These are phyloP conservation scores for Copidosoma floridanum DNA, from an alignment of 1,140 invertebrate species.

Conservation along the genomic window DNA sequence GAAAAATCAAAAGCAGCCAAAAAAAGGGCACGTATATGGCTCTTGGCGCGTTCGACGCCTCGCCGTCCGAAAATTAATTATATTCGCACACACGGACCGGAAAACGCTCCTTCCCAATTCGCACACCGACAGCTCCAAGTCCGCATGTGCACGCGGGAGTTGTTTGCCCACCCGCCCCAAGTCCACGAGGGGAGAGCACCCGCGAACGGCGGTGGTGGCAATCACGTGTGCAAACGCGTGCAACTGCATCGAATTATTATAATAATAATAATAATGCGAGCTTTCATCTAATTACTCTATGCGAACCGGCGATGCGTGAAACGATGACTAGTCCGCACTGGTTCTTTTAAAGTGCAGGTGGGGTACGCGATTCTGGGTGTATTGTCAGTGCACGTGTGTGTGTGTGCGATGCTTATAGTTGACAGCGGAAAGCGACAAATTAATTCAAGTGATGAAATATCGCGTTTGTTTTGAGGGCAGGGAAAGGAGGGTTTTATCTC, in stretches of 20 bases:
- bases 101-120: too few species aligned
- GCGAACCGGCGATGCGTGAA: not conserved
- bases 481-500: too few species aligned
- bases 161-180: constrained; percentile 2
- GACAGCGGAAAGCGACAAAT: constrained; percentile 12
- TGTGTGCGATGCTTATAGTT: not conserved
- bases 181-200: not conserved
- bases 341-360: not conserved
- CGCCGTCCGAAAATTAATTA: too few species aligned
- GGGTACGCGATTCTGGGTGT: not conserved
- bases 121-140: too few species aligned
- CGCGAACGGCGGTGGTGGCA: not conserved
- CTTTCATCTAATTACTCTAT: constrained; percentile 19
- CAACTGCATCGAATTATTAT: constrained; percentile 15
- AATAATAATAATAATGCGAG: too few species aligned
- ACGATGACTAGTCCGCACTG: not conserved
- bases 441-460: constrained; percentile 11
- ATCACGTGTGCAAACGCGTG: not conserved
- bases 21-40: too few species aligned
- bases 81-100: too few species aligned
- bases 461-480: too few species aligned
- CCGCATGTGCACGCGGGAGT: not conserved
- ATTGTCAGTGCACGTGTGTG: not conserved
- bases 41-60: too few species aligned
- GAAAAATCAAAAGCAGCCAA: too few species aligned